Conservation (phyloP, 2,113 vertebrate genomes). For the Podilymbus podiceps region DNA sequence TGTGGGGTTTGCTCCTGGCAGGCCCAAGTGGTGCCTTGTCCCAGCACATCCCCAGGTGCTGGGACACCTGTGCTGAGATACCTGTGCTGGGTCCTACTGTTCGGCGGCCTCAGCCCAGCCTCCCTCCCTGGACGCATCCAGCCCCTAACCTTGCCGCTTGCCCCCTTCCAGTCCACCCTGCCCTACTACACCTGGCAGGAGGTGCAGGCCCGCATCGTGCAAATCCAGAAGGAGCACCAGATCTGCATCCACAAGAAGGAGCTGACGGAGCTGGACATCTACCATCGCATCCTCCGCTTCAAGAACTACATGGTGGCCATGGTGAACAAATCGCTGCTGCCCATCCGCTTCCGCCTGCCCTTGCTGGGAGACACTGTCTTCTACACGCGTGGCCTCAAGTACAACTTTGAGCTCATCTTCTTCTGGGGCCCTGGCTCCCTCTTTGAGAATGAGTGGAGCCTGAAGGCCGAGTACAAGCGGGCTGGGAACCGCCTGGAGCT, state of each 20-base stretch:
- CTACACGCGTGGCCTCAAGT: slow-evolving; percentile 95
- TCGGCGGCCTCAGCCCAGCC: neutral
- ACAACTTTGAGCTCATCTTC: slow-evolving; percentile 98
- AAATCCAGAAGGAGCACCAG: slow-evolving; percentile 98
- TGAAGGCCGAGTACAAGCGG: slow-evolving; percentile 93
- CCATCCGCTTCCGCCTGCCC: slow-evolving; percentile 88
- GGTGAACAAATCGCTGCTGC: slow-evolving; percentile 96
- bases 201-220: slow-evolving; percentile 93
- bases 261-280: slow-evolving; percentile 92
- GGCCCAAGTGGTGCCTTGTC: neutral
- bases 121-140: neutral
- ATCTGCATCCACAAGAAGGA: slow-evolving; percentile 99
- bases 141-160: neutral
- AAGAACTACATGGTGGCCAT: slow-evolving; percentile 99
- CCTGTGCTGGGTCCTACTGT: neutral
- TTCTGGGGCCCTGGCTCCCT: slow-evolving; percentile 96
- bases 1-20: neutral
- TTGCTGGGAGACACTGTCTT: slow-evolving; percentile 87
- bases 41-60: fast-evolving
- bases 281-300: slow-evolving; percentile 97
- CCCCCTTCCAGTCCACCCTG: slow-evolving; percentile 82
- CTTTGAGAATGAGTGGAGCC: slow-evolving; percentile 96
- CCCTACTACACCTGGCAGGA: slow-evolving; percentile 98
- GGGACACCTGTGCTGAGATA: no score
- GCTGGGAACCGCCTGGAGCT: slow-evolving; percentile 90